phyloP scores from a whole-genome alignment of 2,113 vertebrate species.

The Chinchilla lanigera region DNA sequence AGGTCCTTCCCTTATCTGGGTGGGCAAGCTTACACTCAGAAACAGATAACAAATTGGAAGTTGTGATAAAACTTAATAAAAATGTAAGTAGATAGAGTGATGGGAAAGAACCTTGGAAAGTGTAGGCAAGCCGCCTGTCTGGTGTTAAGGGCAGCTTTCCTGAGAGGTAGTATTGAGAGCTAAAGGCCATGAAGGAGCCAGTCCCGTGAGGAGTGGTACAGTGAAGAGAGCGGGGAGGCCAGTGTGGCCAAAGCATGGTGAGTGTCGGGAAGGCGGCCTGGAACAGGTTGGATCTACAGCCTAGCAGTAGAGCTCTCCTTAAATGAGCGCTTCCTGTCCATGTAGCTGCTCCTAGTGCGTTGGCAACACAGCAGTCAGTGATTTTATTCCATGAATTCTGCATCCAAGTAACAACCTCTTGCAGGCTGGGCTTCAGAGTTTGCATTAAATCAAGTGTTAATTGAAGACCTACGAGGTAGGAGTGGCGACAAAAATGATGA shows the following conservation, averaged over 20 bases:
- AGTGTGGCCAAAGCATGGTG: background rate
- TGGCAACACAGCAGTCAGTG: background rate
- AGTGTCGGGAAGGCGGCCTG: background rate
- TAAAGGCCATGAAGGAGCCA: background rate
- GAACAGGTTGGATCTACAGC: background rate
- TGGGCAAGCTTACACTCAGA: background rate
- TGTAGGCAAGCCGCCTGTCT: background rate
- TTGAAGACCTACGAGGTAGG: background rate
- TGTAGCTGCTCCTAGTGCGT: background rate
- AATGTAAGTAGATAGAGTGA: background rate
- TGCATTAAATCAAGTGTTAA: background rate
- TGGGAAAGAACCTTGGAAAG: background rate
- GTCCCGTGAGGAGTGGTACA: background rate
- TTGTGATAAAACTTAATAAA: conserved; percentile 42
- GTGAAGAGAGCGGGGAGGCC: background rate
- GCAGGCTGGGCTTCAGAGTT: background rate
- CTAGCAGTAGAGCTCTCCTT: background rate
- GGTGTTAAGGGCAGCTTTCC: background rate
- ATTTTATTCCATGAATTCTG: background rate
- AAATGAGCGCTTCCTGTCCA: background rate
- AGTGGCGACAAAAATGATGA: background rate
- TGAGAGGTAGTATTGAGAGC: background rate
- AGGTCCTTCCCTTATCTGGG: background rate
- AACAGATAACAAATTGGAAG: background rate
- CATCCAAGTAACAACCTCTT: background rate